Evolutionary conservation across 2,888 invertebrate species (phyloP), one percentile per base, ranked within the genome.

Genomic region (Coelopa pilipes): DNA sequence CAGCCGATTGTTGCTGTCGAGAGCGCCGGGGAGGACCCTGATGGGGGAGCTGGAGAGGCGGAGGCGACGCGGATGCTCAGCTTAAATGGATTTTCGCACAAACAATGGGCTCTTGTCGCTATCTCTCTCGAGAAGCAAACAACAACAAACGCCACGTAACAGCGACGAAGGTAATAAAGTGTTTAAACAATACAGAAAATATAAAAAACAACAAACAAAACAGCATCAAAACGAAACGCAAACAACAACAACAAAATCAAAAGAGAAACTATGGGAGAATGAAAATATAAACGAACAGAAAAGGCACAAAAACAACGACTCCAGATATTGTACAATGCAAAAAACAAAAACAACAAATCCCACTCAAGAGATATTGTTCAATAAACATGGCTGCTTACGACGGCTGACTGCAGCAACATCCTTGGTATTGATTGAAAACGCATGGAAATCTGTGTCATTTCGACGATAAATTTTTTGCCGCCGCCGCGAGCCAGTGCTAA

Each of bases 201-300:
- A 60, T 67, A 65, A 57, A 62, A 68, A 50, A 45, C 57, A 67
- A n/a, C n/a, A n/a, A n/a, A n/a, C n/a, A n/a, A n/a, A n/a, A n/a
- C n/a, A n/a, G n/a, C n/a, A n/a, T n/a, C n/a, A n/a, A n/a, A 69
- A 70, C 47, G 62, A 53, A 73, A 65, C 24, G 68, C 49, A 65
- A 66, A 55, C 21, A 62, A 34, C 34, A 68, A 50, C 50, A 63
- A 67, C 49, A 68, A 73, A 17, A 57, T 24, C 47, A 21, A 57
- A 63, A 66, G 66, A 72, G 19, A 9, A 49, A 70, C 19, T 46
- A 59, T 34, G 7, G 34, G 34, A 34, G 34, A 34, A 34, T 34
- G 7, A 34, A 34, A 34, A 34, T 34, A 34, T 34, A 34, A 34
- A 34, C 7, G 34, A 34, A 34, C 34, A 2, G 7, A 2, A 34